Percentiles rank a stretch among this genome's conserved stretches.
Evolutionary conservation across 2,888 invertebrate genomes (phyloP).

Genomic region (Leptopilina drosophilae): DNA sequence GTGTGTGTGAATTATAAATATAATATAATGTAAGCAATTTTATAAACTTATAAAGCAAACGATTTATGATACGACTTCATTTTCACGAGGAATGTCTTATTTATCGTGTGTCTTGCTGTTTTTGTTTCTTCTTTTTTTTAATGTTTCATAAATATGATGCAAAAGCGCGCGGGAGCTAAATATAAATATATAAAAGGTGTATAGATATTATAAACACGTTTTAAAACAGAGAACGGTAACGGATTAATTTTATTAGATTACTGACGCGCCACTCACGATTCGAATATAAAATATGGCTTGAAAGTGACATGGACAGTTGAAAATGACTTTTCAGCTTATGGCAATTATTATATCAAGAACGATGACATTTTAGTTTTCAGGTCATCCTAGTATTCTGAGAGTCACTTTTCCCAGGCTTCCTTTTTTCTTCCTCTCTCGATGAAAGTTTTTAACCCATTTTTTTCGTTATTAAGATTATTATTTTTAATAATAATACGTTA

Average conservation of each 20-base stretch:
- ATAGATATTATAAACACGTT: too few relatives aligned
- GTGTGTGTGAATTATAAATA: too few relatives aligned
- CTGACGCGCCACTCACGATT: not conserved
- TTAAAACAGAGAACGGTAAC: not conserved
- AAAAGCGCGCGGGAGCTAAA: too few relatives aligned
- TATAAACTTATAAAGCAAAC: too few relatives aligned
- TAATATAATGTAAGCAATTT: too few relatives aligned
- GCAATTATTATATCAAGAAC: not conserved
- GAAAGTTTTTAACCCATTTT: not conserved
- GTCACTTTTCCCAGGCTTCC: slow-evolving; percentile 4
- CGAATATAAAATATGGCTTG: not conserved
- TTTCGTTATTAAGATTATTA: not conserved
- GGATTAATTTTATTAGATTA: not conserved
- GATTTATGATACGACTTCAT: too few relatives aligned
- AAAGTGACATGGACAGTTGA: not conserved
- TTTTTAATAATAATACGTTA: too few relatives aligned
- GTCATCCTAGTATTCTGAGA: not conserved
- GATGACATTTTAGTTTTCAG: slow-evolving; percentile 2
- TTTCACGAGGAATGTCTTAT: too few relatives aligned
- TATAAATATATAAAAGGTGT: too few relatives aligned
- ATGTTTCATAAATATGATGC: too few relatives aligned
- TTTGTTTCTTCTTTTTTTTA: too few relatives aligned
- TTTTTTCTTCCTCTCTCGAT: not conserved
- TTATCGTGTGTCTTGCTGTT: too few relatives aligned
- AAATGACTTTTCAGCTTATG: slow-evolving; percentile 8